Evolutionary conservation across 2,888 invertebrate species (phyloP).

Genomic region (Eumerus sabulonum): DNA sequence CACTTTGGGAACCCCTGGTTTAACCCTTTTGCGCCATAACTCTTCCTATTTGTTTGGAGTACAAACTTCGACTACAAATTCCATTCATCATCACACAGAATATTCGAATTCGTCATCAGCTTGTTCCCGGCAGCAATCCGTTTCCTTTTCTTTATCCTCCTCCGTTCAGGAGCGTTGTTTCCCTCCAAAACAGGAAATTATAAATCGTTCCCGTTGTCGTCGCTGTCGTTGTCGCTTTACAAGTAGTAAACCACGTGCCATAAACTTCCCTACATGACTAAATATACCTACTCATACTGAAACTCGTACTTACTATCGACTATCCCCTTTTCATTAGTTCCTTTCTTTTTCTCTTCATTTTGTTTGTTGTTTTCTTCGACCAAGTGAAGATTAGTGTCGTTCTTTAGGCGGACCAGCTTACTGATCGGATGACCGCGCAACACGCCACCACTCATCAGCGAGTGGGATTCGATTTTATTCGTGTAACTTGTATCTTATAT

Average conservation of each 20-base stretch:
- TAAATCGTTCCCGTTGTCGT: slow-evolving; percentile 55
- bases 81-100: slow-evolving; percentile 22
- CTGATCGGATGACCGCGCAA: slow-evolving; percentile 9
- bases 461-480: slow-evolving; percentile 43
- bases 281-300: background rate
- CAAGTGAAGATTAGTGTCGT: slow-evolving; percentile 33
- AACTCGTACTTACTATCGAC: too few relatives aligned
- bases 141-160: slow-evolving; percentile 52
- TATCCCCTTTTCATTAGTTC: too few relatives aligned
- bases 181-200: slow-evolving; percentile 60
- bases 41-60: slow-evolving; percentile 29
- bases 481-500: slow-evolving; percentile 10
- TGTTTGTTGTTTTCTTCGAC: too few relatives aligned
- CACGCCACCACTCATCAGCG: background rate
- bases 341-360: too few relatives aligned
- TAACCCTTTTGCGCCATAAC: too few relatives aligned
- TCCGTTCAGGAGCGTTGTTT: slow-evolving; percentile 34
- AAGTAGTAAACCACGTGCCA: slow-evolving; percentile 63
- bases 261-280: slow-evolving; percentile 17
- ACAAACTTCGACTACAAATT: slow-evolving; percentile 37
- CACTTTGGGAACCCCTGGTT: too few relatives aligned
- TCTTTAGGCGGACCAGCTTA: slow-evolving; percentile 45
- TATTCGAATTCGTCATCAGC: slow-evolving; percentile 18
- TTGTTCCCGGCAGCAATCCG: slow-evolving; percentile 11
- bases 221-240: slow-evolving; percentile 30